Percentiles rank a stretch among this genome's conserved stretches.
Evolutionary conservation across 2,113 vertebrate species (phyloP).

Genomic region (Vanacampus margaritifer): DNA sequence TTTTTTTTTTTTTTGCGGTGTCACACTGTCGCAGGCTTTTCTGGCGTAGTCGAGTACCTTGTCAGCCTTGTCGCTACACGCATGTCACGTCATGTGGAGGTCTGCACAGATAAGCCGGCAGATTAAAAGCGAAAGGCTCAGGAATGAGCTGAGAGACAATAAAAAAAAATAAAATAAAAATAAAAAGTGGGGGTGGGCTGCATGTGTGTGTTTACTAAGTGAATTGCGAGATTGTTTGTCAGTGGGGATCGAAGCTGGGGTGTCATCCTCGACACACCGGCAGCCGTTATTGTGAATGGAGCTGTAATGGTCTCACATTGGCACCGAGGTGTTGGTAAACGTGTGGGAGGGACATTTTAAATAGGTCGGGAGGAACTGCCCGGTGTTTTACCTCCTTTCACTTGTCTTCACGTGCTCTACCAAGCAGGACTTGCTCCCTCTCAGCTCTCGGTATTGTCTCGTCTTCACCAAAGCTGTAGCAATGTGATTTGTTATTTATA

Average conservation of each 20-base stretch:
- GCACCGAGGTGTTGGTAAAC: slow-evolving; percentile 58
- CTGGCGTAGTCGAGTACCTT: slow-evolving; percentile 14
- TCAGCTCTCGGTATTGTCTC: slow-evolving; percentile 1
- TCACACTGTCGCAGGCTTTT: slow-evolving; percentile 40
- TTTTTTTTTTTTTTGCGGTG: too few species aligned
- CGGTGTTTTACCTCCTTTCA: slow-evolving; percentile 33
- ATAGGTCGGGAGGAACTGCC: slow-evolving; percentile 54
- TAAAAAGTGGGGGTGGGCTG: background rate
- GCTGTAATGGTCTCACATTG: slow-evolving; percentile 64
- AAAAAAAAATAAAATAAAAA: background rate
- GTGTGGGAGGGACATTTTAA: slow-evolving; percentile 59
- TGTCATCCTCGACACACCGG: slow-evolving; percentile 61
- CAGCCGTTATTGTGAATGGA: slow-evolving; percentile 59
- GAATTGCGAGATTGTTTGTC: background rate
- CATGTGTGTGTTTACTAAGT: background rate
- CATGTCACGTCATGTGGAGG: slow-evolving; percentile 34
- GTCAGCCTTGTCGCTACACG: slow-evolving; percentile 26
- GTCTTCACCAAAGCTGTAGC: slow-evolving; percentile 4
- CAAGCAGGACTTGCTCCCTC: background rate
- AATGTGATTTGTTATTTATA: background rate
- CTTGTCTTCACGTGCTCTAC: slow-evolving; percentile 3
- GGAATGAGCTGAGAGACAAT: slow-evolving; percentile 9
- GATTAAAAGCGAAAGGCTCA: slow-evolving; percentile 50
- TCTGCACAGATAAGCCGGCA: slow-evolving; percentile 44
- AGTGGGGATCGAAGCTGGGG: slow-evolving; percentile 49